These are phyloP conservation scores for Hycleus phaleratus DNA, from an alignment of 1,140 invertebrate species.

Conservation along the genomic window DNA sequence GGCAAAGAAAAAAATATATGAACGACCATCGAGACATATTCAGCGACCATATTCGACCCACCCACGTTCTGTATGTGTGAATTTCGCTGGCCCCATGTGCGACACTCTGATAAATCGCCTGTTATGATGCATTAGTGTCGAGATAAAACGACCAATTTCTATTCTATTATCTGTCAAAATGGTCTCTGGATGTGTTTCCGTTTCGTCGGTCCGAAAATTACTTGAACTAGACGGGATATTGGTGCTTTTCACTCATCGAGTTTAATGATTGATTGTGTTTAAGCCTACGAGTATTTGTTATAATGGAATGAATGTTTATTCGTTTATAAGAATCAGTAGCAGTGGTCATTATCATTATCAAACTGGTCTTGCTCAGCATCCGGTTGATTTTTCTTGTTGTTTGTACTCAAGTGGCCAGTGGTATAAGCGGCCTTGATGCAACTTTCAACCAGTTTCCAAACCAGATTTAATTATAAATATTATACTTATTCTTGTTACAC, in stretches of 20 bases:
- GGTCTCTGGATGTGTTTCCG: conserved; percentile 23
- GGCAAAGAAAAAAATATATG: not conserved
- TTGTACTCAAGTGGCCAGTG: too few species aligned
- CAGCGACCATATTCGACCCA: too few species aligned
- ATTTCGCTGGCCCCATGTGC: conserved; percentile 8
- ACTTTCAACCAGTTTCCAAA: too few species aligned
- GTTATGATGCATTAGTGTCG: conserved; percentile 27
- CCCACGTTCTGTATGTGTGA: not conserved
- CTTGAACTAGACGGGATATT: conserved; percentile 26
- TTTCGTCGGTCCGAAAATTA: conserved; percentile 28
- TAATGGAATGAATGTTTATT: not conserved
- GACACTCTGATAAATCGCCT: conserved; percentile 5
- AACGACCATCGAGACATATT: not conserved
- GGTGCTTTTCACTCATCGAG: too few species aligned
- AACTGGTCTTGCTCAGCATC: conserved; percentile 12
- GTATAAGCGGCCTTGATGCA: too few species aligned
- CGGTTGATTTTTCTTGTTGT: conserved; percentile 2
- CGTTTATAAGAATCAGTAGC: not conserved
- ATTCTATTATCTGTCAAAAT: conserved; percentile 39
- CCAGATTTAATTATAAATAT: too few species aligned
- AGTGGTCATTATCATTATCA: conserved; percentile 5
- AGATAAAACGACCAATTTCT: conserved; percentile 37
- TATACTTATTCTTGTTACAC: too few species aligned
- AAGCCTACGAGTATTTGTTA: not conserved
- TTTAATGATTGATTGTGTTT: not conserved